Conservation (phyloP, 2,888 invertebrate species). For the Caenorhabditis sp. region DNA sequence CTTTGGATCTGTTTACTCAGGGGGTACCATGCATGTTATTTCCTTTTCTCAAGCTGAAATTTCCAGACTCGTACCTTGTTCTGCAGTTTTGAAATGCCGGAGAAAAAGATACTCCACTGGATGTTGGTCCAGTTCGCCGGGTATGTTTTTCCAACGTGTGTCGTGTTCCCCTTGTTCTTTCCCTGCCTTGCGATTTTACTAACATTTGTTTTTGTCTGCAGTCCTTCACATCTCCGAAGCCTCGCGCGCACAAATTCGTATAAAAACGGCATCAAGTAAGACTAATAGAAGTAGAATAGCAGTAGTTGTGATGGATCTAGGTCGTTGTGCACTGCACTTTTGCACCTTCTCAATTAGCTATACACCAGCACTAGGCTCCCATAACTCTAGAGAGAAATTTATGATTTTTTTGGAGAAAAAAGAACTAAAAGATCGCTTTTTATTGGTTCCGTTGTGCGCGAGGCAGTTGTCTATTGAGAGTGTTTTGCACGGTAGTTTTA, state of each 20-base stretch:
- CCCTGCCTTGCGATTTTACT: conserved; percentile 51
- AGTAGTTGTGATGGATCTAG: conserved; percentile 8
- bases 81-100: conserved; percentile 83
- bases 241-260: conserved; percentile 81
- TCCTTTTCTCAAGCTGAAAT: not conserved
- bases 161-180: conserved; percentile 20
- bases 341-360: conserved; percentile 20
- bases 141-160: conserved; percentile 69
- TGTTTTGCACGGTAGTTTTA: conserved; percentile 61
- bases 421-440: conserved; percentile 34
- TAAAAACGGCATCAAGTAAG: conserved; percentile 82
- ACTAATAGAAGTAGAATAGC: conserved; percentile 22
- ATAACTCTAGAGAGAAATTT: conserved; percentile 10
- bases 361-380: not conserved
- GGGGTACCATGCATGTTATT: conserved; percentile 67
- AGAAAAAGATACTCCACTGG: conserved; percentile 82
- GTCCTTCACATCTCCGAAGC: conserved; percentile 81
- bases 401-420: not conserved
- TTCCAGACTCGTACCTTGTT: conserved; percentile 81
- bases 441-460: conserved; percentile 60
- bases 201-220: conserved; percentile 69
- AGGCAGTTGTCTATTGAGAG: conserved; percentile 51
- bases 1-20: conserved; percentile 80
- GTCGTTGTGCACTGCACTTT: not conserved
- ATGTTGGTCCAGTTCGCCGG: conserved; percentile 83